Percentiles rank a stretch among this genome's conserved stretches.
These are phyloP conservation scores for Myotis pilosus DNA, from an alignment of 2,797 vertebrate species.

Conservation along the genomic window DNA sequence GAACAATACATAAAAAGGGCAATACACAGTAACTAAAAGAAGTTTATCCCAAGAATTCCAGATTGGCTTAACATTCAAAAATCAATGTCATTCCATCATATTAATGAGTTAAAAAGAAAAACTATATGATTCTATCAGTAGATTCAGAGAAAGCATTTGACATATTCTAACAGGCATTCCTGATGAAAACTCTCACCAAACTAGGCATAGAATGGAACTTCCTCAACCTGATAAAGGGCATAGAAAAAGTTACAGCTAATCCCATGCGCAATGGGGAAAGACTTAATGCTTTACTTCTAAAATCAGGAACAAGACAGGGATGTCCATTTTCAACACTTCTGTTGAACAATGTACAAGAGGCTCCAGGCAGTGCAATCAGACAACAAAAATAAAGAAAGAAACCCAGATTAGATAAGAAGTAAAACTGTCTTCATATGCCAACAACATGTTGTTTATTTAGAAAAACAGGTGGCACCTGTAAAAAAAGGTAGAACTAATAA, in stretches of 20 bases:
- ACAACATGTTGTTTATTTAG: background rate
- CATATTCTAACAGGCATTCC: background rate
- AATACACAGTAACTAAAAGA: background rate
- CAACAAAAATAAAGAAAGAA: background rate
- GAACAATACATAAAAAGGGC: background rate
- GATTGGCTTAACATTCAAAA: conserved; percentile 7
- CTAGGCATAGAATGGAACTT: background rate
- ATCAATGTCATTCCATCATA: background rate
- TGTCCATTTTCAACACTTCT: background rate
- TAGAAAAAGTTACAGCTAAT: background rate
- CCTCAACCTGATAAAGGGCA: background rate
- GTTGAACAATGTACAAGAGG: background rate
- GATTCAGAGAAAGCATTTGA: background rate
- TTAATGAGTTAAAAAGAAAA: conserved; percentile 20
- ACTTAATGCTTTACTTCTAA: background rate
- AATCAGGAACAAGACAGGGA: background rate
- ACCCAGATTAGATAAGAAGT: background rate
- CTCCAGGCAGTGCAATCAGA: background rate
- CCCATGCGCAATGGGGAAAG: background rate
- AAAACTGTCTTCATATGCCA: background rate
- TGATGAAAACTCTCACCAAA: background rate
- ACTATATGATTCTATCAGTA: background rate
- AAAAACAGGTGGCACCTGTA: background rate
- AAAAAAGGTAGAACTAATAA: background rate
- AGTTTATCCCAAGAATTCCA: background rate